Evolutionary conservation across 2,113 vertebrate species (phyloP).

Genomic region (Lampris megalopsis): DNA sequence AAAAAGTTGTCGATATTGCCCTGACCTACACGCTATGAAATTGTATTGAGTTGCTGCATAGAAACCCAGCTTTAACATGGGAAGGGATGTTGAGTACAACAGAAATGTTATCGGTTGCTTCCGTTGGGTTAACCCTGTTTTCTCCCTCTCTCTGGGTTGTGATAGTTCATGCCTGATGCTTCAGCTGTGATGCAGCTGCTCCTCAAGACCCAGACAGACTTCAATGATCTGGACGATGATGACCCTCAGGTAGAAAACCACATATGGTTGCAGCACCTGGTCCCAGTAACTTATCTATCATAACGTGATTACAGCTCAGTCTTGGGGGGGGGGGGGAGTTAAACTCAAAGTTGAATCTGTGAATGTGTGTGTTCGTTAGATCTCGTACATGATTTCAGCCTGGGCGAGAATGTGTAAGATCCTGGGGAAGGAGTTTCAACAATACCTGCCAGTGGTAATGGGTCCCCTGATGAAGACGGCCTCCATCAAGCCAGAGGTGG

Average conservation of each 20-base stretch:
- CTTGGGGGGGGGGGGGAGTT: no score
- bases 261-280: accelerated
- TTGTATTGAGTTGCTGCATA: no score
- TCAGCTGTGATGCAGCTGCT: conserved; percentile 98
- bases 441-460: conserved; percentile 99
- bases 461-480: conserved; percentile 99
- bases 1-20: no score
- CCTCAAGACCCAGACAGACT: conserved; percentile 97
- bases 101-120: no score
- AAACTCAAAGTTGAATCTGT: background rate
- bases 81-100: no score
- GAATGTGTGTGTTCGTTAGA: conserved; percentile 75
- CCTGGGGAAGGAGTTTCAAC: conserved; percentile 98
- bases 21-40: no score
- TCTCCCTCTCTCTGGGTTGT: background rate
- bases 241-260: conserved; percentile 90
- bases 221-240: conserved; percentile 96
- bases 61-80: no score
- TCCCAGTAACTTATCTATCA: background rate
- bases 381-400: conserved; percentile 99
- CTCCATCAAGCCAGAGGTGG: conserved; percentile 98
- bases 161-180: conserved; percentile 98
- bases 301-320: no score
- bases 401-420: conserved; percentile 99
- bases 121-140: background rate